These are phyloP conservation scores for Drosophila mettleri DNA, from an alignment of 2,888 invertebrate species.

Conservation along the genomic window DNA sequence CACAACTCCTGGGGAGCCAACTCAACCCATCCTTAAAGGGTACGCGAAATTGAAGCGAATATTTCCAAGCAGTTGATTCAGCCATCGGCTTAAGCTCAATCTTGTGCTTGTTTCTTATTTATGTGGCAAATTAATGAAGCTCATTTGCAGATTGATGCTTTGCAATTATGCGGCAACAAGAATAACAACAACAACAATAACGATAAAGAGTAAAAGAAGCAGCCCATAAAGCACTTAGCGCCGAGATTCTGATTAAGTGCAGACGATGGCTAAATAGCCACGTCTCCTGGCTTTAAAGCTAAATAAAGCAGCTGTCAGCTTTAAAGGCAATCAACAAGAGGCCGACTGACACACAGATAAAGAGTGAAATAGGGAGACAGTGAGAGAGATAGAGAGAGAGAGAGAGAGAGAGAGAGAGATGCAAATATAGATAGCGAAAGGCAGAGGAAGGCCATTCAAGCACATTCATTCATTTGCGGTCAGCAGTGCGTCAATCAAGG, in stretches of 20 bases:
- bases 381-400: neutral
- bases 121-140: slow-evolving; percentile 69
- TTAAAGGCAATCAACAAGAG: slow-evolving; percentile 58
- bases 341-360: neutral
- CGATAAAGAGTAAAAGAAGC: slow-evolving; percentile 31
- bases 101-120: slow-evolving; percentile 38
- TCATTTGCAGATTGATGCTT: slow-evolving; percentile 79
- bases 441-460: slow-evolving; percentile 3
- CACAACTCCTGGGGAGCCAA: no score
- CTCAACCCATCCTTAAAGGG: neutral
- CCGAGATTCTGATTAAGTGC: slow-evolving; percentile 79
- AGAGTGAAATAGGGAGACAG: neutral
- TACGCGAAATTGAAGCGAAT: neutral
- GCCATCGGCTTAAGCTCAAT: slow-evolving; percentile 41
- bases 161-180: slow-evolving; percentile 71
- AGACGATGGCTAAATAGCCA: slow-evolving; percentile 11
- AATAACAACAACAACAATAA: slow-evolving; percentile 17
- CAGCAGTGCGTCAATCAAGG: slow-evolving; percentile 75
- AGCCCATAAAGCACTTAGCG: slow-evolving; percentile 70
- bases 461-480: slow-evolving; percentile 62
- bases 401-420: neutral
- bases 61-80: slow-evolving; percentile 29
- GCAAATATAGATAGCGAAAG: slow-evolving; percentile 6
- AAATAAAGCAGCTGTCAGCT: slow-evolving; percentile 27
- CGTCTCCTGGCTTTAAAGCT: slow-evolving; percentile 46